Evolutionary conservation across 1,140 invertebrate species (phyloP).

Genomic region (Brachionus angularis): DNA sequence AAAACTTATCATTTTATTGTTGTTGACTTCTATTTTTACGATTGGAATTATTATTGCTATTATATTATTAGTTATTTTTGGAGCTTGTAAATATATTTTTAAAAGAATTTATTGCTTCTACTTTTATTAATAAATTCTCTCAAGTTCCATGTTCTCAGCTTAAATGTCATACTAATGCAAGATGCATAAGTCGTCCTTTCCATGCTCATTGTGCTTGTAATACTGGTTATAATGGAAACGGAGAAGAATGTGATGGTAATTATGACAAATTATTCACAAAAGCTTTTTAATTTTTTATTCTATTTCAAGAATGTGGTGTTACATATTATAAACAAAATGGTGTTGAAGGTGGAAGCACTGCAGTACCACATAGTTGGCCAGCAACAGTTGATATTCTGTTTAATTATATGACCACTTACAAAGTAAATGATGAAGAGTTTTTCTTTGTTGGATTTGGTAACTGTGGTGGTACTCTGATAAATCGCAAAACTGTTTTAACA

Average conservation of each 20-base stretch:
- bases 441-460: not conserved
- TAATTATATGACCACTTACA: not conserved
- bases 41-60: not conserved
- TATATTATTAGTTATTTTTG: not conserved
- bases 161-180: not conserved
- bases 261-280: not conserved
- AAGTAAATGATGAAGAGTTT: not conserved
- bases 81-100: conserved; percentile 28
- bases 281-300: not conserved
- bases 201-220: conserved; percentile 7
- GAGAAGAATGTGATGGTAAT: conserved; percentile 1
- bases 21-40: not conserved
- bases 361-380: conserved; percentile 15
- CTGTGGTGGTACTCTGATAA: conserved; percentile 8
- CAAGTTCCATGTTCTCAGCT: conserved; percentile 8
- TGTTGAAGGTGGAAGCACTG: not conserved
- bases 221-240: conserved; percentile 9
- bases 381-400: conserved; percentile 26
- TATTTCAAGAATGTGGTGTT: conserved; percentile 14
- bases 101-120: not conserved
- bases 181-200: not conserved
- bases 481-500: conserved; percentile 6
- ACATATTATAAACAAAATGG: not conserved
- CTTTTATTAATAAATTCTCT: not conserved
- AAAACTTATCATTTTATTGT: not conserved